Evolutionary conservation across 2,888 invertebrate species (phyloP).

Genomic region (Athripsodes cinereus): DNA sequence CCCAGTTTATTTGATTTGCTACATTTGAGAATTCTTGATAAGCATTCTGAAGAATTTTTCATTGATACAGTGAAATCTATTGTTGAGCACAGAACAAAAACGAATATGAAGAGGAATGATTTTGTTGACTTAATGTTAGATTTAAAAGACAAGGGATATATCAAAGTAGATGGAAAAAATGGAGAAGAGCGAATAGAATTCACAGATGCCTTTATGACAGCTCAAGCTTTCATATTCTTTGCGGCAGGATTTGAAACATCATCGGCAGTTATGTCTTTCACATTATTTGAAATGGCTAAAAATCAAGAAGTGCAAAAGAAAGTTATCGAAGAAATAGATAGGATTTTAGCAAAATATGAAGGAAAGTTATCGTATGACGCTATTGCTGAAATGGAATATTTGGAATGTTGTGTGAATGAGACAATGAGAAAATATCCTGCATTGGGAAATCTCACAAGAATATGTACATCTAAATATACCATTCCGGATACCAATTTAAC

Average conservation of each 20-base stretch:
- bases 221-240: slow-evolving; percentile 43
- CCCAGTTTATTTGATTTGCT: slow-evolving; percentile 12
- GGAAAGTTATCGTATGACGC: slow-evolving; percentile 38
- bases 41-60: slow-evolving; percentile 20
- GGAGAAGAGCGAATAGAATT: slow-evolving; percentile 29
- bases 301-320: slow-evolving; percentile 38
- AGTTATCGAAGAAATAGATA: slow-evolving; percentile 34
- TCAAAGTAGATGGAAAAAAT: slow-evolving; percentile 5
- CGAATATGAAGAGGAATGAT: slow-evolving; percentile 14
- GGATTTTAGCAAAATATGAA: slow-evolving; percentile 31
- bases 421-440: slow-evolving; percentile 44
- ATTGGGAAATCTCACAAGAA: slow-evolving; percentile 36
- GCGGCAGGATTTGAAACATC: slow-evolving; percentile 44
- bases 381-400: slow-evolving; percentile 37
- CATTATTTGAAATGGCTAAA: slow-evolving; percentile 36
- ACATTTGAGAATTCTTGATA: slow-evolving; percentile 28
- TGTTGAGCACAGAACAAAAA: slow-evolving; percentile 18
- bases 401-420: slow-evolving; percentile 40
- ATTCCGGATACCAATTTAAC: slow-evolving; percentile 36
- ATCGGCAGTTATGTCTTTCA: slow-evolving; percentile 37
- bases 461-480: slow-evolving; percentile 34
- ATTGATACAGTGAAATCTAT: slow-evolving; percentile 25
- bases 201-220: slow-evolving; percentile 35
- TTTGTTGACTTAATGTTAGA: slow-evolving; percentile 22
- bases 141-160: slow-evolving; percentile 19